Conservation (phyloP, 2,888 invertebrate species). For the Andrena flavipes region DNA sequence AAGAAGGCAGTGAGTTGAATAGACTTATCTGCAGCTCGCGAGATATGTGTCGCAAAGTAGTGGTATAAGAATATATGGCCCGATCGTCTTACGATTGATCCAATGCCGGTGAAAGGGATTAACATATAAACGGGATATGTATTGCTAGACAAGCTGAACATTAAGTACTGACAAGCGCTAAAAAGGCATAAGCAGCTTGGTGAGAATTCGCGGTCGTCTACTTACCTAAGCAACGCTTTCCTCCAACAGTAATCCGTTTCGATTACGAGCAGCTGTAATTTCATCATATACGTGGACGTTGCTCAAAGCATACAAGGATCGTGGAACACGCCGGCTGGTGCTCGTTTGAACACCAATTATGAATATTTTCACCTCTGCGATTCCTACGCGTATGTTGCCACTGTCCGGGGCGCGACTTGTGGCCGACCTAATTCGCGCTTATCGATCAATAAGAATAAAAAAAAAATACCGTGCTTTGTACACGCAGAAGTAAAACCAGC, state of each 20-base stretch:
- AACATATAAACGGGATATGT: conserved; percentile 14
- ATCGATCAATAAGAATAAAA: conserved; percentile 64
- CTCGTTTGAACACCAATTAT: conserved; percentile 35
- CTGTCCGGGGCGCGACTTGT: conserved; percentile 59
- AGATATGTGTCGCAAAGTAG: neutral
- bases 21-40: neutral
- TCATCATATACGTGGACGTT: conserved; percentile 81
- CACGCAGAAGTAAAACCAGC: neutral
- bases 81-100: neutral
- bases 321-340: conserved; percentile 36
- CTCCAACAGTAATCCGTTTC: conserved; percentile 83
- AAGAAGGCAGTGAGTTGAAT: neutral
- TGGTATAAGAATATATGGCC: neutral
- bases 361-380: conserved; percentile 23
- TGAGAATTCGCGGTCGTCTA: conserved; percentile 34
- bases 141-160: conserved; percentile 44
- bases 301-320: conserved; percentile 66
- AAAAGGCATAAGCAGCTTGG: conserved; percentile 53
- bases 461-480: conserved; percentile 17
- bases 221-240: conserved; percentile 82
- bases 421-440: conserved; percentile 65
- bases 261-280: conserved; percentile 82
- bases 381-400: conserved; percentile 37
- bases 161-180: conserved; percentile 29
- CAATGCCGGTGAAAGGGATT: neutral